These are phyloP conservation scores for Notothenia rossii DNA, from an alignment of 2,113 vertebrate genomes.

Conservation along the genomic window DNA sequence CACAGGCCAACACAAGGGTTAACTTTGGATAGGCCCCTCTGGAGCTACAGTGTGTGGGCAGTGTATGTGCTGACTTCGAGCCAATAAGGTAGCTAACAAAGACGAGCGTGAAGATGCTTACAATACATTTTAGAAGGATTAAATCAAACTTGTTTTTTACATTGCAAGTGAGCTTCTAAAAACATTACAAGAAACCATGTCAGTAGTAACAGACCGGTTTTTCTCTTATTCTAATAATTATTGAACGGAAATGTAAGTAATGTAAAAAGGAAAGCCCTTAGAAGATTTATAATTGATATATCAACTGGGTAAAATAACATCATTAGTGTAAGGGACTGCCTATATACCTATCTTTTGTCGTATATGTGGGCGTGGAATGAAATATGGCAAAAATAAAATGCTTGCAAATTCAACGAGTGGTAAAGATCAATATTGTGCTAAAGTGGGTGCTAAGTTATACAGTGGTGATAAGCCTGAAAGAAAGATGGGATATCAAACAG, in stretches of 20 bases:
- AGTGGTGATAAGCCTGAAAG: constrained; percentile 5
- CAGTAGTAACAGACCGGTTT: neutral
- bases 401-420: neutral
- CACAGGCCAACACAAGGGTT: constrained; percentile 45
- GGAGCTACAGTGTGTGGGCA: constrained; percentile 45
- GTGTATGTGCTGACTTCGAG: constrained; percentile 55
- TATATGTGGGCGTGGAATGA: neutral
- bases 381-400: constrained; percentile 8
- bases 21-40: constrained; percentile 35
- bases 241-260: too few relatives aligned
- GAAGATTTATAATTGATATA: neutral
- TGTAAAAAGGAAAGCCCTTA: too few relatives aligned
- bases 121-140: neutral
- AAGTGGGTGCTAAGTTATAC: constrained; percentile 3
- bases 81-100: constrained; percentile 17
- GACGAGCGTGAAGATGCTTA: constrained; percentile 30
- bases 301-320: too few relatives aligned
- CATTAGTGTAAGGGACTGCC: too few relatives aligned
- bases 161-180: constrained; percentile 3
- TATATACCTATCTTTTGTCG: neutral
- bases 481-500: neutral
- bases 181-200: neutral
- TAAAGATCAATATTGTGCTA: neutral
- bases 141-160: constrained; percentile 3
- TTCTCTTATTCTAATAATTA: too few relatives aligned